Evolutionary conservation across 2,888 invertebrate genomes (phyloP).

Genomic region (Petrolisthes manimaculis): DNA sequence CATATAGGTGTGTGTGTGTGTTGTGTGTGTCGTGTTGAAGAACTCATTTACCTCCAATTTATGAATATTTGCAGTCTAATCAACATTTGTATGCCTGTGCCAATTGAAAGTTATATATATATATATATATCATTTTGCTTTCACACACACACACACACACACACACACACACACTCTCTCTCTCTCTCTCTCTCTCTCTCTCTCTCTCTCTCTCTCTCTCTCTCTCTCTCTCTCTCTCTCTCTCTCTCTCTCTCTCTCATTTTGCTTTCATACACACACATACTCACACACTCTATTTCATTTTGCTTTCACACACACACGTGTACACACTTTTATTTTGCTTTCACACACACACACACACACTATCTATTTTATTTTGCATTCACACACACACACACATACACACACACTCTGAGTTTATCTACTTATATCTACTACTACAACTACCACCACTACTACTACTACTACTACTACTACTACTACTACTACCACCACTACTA

Average conservation of each 20-base stretch:
- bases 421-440: not conserved
- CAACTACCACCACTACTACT: not conserved
- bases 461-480: not conserved
- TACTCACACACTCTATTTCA: not conserved
- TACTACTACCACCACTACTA: not conserved
- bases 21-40: too few species aligned
- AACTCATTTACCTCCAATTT: too few species aligned
- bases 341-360: too few species aligned
- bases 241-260: conserved; percentile 31
- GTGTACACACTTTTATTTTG: too few species aligned
- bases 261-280: not conserved
- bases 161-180: conserved; percentile 15
- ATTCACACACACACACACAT: too few species aligned
- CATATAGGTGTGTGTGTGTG: too few species aligned
- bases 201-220: conserved; percentile 38
- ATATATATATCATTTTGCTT: too few species aligned
- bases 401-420: not conserved
- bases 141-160: conserved; percentile 20
- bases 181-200: conserved; percentile 31
- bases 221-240: conserved; percentile 44
- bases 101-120: too few species aligned
- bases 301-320: too few species aligned
- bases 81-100: too few species aligned
- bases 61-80: too few species aligned
- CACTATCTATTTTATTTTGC: too few species aligned